A percentile compares a stretch with the other conserved stretches of the same genome.
Evolutionary conservation across 2,797 vertebrate species (phyloP).

Genomic region (Diceros bicornis): DNA sequence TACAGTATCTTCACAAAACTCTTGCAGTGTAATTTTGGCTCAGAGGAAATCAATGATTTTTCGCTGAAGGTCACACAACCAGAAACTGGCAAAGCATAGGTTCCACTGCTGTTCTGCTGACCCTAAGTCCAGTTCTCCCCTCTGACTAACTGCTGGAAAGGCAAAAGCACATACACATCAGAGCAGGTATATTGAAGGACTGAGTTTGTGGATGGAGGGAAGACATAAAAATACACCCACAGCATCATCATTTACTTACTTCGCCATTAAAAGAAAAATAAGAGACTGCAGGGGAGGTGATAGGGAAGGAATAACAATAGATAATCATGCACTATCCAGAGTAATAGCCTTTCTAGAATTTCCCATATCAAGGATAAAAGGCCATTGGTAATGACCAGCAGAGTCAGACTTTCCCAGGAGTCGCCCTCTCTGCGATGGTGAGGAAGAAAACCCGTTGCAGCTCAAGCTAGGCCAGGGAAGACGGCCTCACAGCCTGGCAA

Average conservation of each 20-base stretch:
- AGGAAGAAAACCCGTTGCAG: not conserved
- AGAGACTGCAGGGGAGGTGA: not conserved
- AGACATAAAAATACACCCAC: not conserved
- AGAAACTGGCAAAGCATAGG: not conserved
- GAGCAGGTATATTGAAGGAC: accelerated
- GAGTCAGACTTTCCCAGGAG: not conserved
- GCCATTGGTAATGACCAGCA: not conserved
- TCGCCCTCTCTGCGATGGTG: not conserved
- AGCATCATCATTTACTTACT: not conserved
- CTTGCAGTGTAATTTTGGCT: not conserved
- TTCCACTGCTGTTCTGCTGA: not conserved
- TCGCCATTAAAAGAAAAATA: constrained; percentile 14
- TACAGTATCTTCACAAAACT: not conserved
- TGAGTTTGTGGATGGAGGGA: not conserved
- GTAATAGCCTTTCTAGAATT: not conserved
- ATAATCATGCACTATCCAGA: not conserved
- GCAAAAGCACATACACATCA: not conserved
- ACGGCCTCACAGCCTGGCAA: not conserved
- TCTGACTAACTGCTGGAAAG: not conserved
- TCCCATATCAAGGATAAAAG: not conserved
- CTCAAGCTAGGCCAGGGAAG: not conserved
- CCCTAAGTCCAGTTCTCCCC: not conserved
- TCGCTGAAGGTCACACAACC: not conserved
- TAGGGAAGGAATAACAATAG: not conserved
- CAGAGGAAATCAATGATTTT: not conserved